Evolutionary conservation across 92 coral and sea anemone genomes (phyloP).

Genomic region (Actinernus sp.): DNA sequence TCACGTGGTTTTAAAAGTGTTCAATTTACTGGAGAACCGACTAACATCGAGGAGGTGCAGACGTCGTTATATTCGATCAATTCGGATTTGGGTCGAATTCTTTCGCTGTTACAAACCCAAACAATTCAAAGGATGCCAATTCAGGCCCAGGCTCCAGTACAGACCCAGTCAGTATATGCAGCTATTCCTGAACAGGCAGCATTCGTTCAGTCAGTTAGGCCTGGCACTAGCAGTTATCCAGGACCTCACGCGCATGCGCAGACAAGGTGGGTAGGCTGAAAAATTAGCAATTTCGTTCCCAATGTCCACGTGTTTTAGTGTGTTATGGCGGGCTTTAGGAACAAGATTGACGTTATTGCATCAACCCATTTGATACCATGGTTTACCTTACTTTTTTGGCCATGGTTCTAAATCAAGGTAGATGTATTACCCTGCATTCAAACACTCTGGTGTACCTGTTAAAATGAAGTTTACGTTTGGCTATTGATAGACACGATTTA

Average conservation of each 20-base stretch:
- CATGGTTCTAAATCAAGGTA: too few species aligned
- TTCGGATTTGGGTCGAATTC: slow-evolving; percentile 76
- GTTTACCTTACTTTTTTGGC: too few species aligned
- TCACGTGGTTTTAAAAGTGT: slow-evolving; percentile 46
- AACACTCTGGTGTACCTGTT: too few species aligned
- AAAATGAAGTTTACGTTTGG: too few species aligned
- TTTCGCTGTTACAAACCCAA: slow-evolving; percentile 66
- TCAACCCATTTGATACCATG: too few species aligned
- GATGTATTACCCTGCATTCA: too few species aligned
- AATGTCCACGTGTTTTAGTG: too few species aligned
- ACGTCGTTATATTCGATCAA: slow-evolving; percentile 78
- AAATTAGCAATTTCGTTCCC: too few species aligned
- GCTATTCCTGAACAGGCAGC: slow-evolving; percentile 25
- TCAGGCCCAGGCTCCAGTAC: slow-evolving; percentile 1
- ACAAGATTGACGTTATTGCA: too few species aligned
- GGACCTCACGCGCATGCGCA: slow-evolving; percentile 36
- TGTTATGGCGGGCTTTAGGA: too few species aligned
- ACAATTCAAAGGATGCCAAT: slow-evolving; percentile 20
- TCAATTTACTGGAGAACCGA: slow-evolving; percentile 30
- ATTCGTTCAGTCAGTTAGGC: slow-evolving; percentile 20
- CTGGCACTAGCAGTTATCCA: slow-evolving; percentile 25
- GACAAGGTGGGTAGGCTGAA: slow-evolving; percentile 27
- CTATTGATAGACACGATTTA: too few species aligned
- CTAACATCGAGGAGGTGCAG: slow-evolving; percentile 68
- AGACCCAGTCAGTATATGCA: background rate